phyloP scores from a whole-genome alignment of 92 coral and sea anemone genomes.

The Blastomussa wellsi region DNA sequence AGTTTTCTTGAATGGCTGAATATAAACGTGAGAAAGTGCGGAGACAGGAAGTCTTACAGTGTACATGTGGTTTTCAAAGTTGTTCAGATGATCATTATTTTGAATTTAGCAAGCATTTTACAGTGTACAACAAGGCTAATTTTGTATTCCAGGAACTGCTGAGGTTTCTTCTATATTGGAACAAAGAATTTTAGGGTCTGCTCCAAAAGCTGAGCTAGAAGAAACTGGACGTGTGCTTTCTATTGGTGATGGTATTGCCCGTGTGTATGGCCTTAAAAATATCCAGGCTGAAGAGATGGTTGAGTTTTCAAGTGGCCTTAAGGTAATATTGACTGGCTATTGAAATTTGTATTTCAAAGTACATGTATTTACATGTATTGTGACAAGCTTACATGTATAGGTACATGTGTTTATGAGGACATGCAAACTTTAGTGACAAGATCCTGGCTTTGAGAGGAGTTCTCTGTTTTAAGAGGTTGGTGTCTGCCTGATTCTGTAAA shows the following conservation, averaged over 20 bases:
- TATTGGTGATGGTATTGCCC: conserved; percentile 99
- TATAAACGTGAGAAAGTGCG: too few relatives aligned
- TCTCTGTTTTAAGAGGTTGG: too few relatives aligned
- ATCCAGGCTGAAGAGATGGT: conserved; percentile 99
- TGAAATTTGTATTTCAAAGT: neutral
- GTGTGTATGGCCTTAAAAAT: conserved; percentile 99
- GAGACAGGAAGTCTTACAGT: too few relatives aligned
- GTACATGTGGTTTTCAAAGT: neutral
- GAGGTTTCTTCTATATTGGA: conserved; percentile 96
- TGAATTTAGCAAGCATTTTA: neutral
- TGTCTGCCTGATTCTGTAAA: too few relatives aligned
- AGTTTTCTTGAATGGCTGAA: too few relatives aligned
- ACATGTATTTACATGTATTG: too few relatives aligned
- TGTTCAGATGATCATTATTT: neutral
- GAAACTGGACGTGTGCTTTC: conserved; percentile 99
- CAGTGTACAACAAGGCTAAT: neutral
- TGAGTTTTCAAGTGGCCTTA: conserved; percentile 96
- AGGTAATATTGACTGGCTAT: conserved; percentile 52
- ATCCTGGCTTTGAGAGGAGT: too few relatives aligned
- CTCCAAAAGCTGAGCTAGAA: conserved; percentile 96
- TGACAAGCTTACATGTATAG: too few relatives aligned
- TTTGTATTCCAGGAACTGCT: conserved; percentile 77
- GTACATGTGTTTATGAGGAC: too few relatives aligned
- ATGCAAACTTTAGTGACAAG: too few relatives aligned
- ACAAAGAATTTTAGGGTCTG: conserved; percentile 92